These are phyloP conservation scores for Caprella mutica DNA, from an alignment of 2,888 invertebrate species.

Conservation along the genomic window DNA sequence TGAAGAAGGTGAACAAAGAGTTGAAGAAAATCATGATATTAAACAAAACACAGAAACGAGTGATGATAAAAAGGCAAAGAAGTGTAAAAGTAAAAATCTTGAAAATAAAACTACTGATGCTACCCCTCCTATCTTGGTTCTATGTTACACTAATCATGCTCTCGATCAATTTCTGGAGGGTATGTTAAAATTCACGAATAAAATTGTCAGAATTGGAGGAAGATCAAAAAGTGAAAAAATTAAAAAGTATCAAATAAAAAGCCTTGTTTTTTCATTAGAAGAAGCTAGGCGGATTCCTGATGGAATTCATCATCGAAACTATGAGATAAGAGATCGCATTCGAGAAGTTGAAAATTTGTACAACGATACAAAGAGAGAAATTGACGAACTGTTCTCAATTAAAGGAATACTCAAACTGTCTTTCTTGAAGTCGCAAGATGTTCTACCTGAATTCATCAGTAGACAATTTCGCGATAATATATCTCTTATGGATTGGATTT, in stretches of 20 bases:
- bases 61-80: background rate
- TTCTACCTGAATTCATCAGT: too few species aligned
- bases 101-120: background rate
- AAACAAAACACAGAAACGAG: too few species aligned
- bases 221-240: constrained; percentile 53
- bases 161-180: constrained; percentile 70
- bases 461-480: too few species aligned
- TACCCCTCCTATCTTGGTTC: constrained; percentile 55
- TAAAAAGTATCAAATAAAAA: constrained; percentile 36
- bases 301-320: background rate
- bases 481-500: too few species aligned
- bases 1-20: too few species aligned
- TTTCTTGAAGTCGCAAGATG: too few species aligned
- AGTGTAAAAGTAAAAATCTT: too few species aligned
- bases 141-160: constrained; percentile 77
- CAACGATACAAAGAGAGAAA: background rate
- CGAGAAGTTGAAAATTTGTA: background rate
- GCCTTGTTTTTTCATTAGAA: background rate
- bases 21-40: too few species aligned
- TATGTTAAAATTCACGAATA: constrained; percentile 42
- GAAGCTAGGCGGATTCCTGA: background rate
- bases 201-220: constrained; percentile 57
- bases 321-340: background rate
- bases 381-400: too few species aligned
- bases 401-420: too few species aligned